A percentile compares a stretch with the other conserved stretches of the same genome.
phyloP scores from a whole-genome alignment of 1,140 invertebrate species.

The Drosophila malerkotliana region DNA sequence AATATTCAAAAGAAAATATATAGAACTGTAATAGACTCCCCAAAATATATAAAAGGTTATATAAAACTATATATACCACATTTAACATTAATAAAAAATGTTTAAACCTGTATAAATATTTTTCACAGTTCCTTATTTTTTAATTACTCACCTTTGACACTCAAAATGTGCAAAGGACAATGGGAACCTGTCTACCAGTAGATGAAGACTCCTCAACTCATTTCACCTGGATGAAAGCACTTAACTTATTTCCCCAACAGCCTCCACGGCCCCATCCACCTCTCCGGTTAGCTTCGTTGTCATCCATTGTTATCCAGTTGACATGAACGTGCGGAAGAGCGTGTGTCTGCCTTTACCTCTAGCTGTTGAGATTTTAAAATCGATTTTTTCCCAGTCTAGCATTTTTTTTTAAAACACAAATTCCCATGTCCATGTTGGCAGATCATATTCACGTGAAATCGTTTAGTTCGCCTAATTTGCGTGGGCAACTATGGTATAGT shows the following conservation, averaged over 20 bases:
- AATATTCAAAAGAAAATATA: too few species aligned
- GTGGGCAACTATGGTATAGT: neutral
- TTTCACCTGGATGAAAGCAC: conserved; percentile 47
- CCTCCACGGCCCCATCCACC: neutral
- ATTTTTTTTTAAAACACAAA: conserved; percentile 11
- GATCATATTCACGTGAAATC: conserved; percentile 33
- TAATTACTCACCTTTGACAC: neutral
- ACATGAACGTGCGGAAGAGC: conserved; percentile 78
- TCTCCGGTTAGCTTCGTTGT: conserved; percentile 13
- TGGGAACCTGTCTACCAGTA: neutral
- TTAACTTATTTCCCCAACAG: conserved; percentile 44
- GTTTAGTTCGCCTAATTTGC: conserved; percentile 46
- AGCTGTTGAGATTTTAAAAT: conserved; percentile 8
- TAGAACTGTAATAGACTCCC: too few species aligned
- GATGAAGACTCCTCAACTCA: conserved; percentile 20
- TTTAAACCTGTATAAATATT: too few species aligned
- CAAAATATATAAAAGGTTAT: too few species aligned
- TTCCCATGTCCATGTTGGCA: conserved; percentile 19
- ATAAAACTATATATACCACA: too few species aligned
- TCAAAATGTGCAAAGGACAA: neutral
- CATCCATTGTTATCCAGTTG: conserved; percentile 64
- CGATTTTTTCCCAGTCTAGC: conserved; percentile 22
- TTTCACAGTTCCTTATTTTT: neutral
- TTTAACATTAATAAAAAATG: too few species aligned
- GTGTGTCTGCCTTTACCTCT: conserved; percentile 12